Percentiles rank a stretch among this genome's conserved stretches.
phyloP scores from a whole-genome alignment of 2,113 vertebrate genomes.

The Ctenomys sociabilis region DNA sequence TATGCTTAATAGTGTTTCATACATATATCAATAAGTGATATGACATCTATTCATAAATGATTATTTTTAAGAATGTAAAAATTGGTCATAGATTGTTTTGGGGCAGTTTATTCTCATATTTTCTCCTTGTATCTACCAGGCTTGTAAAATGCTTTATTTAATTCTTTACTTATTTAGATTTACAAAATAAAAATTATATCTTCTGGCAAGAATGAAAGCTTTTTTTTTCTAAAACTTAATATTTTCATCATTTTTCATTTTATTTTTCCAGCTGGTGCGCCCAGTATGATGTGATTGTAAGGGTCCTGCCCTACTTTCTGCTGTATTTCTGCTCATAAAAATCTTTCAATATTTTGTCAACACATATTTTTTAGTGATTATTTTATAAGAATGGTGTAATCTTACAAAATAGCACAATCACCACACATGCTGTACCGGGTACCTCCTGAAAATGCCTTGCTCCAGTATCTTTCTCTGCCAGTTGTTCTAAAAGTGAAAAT shows the following conservation, averaged over 20 bases:
- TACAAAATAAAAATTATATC: neutral
- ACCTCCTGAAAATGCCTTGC: neutral
- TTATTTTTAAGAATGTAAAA: neutral
- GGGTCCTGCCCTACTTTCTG: neutral
- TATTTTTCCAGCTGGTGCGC: neutral
- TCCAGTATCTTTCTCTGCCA: neutral
- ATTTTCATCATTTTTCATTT: neutral
- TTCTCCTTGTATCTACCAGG: neutral
- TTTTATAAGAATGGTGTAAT: neutral
- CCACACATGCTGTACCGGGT: neutral
- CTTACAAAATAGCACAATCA: neutral
- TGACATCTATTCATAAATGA: neutral
- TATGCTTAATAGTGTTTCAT: neutral
- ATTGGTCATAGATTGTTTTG: neutral
- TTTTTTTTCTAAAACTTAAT: neutral
- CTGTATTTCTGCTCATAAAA: neutral
- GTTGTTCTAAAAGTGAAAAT: neutral
- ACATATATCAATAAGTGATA: neutral
- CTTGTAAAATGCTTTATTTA: neutral
- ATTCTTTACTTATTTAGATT: neutral
- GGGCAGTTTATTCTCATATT: neutral
- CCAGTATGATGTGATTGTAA: neutral
- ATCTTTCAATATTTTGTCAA: neutral
- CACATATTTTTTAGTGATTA: neutral
- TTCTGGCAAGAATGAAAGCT: neutral